Percentiles rank a stretch among this genome's conserved stretches.
Evolutionary conservation across 2,797 vertebrate genomes (phyloP).

Genomic region (Parauchenoglanis ngamensis): DNA sequence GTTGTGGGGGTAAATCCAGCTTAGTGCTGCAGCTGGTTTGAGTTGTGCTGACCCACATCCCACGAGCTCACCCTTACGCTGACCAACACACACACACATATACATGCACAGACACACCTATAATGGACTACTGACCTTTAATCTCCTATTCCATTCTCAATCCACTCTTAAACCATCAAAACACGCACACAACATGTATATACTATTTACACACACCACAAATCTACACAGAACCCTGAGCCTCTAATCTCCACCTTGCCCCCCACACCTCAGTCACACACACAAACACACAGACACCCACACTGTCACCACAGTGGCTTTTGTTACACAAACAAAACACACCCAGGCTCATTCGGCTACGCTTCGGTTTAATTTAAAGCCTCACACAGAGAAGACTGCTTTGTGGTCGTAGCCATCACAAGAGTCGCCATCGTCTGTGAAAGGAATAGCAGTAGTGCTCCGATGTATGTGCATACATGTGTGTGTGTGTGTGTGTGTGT

Average conservation of each 20-base stretch:
- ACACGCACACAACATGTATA: neutral
- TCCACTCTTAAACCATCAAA: neutral
- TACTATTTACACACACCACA: constrained; percentile 14
- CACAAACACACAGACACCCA: neutral
- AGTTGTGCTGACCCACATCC: constrained; percentile 64
- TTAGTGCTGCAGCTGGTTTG: constrained; percentile 50
- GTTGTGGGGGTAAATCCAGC: constrained; percentile 51
- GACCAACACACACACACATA: constrained; percentile 32
- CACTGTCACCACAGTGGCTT: neutral
- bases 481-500: constrained; percentile 33
- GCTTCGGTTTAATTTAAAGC: constrained; percentile 2
- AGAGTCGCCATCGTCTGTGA: neutral
- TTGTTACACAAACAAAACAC: constrained; percentile 16
- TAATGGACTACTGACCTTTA: constrained; percentile 34
- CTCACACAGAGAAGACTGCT: neutral
- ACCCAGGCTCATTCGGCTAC: neutral
- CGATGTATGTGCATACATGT: constrained; percentile 5
- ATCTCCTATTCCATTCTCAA: constrained; percentile 4
- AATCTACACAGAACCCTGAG: constrained; percentile 15
- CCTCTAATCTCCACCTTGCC: constrained; percentile 9
- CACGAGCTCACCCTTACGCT: constrained; percentile 34
- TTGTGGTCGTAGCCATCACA: neutral
- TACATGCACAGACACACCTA: neutral
- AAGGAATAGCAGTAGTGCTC: neutral
- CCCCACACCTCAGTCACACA: neutral